Evolutionary conservation across 2,113 vertebrate genomes (phyloP).

Genomic region (Peromyscus maniculatus): DNA sequence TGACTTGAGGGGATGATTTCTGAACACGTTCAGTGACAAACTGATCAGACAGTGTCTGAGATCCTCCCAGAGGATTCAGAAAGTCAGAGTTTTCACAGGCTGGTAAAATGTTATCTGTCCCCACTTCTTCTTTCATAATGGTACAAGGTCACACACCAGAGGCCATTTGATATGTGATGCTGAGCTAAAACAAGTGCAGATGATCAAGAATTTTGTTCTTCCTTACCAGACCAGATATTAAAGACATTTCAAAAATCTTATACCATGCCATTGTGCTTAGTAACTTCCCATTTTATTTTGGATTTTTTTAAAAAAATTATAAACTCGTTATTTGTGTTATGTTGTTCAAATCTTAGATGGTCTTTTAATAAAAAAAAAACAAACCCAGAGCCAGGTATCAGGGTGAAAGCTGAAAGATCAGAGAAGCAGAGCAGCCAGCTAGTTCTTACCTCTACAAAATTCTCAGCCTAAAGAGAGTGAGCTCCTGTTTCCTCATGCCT

Average conservation of each 20-base stretch:
- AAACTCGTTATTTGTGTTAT: neutral
- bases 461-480: no score
- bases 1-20: neutral
- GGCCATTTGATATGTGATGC: neutral
- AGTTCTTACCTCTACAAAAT: no score
- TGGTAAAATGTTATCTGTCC: neutral
- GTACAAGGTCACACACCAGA: neutral
- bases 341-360: no score
- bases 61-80: neutral
- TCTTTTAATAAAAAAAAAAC: no score
- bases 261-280: neutral
- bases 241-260: constrained; percentile 31
- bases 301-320: neutral
- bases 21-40: neutral
- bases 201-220: neutral
- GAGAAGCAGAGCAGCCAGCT: no score
- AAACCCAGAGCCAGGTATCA: no score
- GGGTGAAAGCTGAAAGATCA: no score
- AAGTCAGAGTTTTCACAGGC: constrained; percentile 2
- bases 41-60: neutral
- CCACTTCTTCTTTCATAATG: neutral
- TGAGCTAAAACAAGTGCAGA: neutral
- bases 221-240: neutral
- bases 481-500: no score
- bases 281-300: neutral